A percentile compares a stretch with the other conserved stretches of the same genome.
Evolutionary conservation across 2,888 invertebrate species (phyloP).

Genomic region (Orchestes rusci): DNA sequence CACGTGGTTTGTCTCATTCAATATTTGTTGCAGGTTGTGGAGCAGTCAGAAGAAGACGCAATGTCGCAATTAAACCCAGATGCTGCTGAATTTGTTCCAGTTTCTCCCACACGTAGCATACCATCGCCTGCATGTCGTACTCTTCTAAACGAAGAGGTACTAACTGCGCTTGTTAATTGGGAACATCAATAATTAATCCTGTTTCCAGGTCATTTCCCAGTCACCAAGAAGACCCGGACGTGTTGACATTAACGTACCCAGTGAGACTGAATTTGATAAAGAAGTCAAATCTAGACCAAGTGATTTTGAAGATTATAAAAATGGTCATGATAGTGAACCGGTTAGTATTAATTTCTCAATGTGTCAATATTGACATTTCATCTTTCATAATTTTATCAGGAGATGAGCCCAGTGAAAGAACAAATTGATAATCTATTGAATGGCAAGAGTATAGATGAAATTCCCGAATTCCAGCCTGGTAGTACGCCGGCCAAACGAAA

Average conservation of each 20-base stretch:
- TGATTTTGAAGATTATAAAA: slow-evolving; percentile 50
- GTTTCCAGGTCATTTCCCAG: slow-evolving; percentile 44
- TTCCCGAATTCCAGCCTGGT: slow-evolving; percentile 39
- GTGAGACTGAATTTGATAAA: slow-evolving; percentile 56
- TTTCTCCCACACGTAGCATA: slow-evolving; percentile 51
- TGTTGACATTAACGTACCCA: slow-evolving; percentile 54
- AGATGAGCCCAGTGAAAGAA: no score
- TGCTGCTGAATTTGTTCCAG: slow-evolving; percentile 77
- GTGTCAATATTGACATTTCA: no score
- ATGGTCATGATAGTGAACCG: slow-evolving; percentile 46
- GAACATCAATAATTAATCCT: not conserved
- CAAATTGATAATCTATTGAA: slow-evolving; percentile 42
- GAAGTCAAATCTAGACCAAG: slow-evolving; percentile 58
- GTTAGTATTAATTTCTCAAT: no score
- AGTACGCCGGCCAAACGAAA: slow-evolving; percentile 29
- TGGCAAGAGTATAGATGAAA: slow-evolving; percentile 43
- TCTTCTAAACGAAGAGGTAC: slow-evolving; percentile 41
- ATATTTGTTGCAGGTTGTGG: slow-evolving; percentile 33
- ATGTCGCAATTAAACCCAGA: slow-evolving; percentile 75
- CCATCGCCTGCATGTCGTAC: slow-evolving; percentile 42
- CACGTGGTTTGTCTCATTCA: no score
- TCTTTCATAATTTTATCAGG: no score
- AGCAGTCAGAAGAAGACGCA: slow-evolving; percentile 52
- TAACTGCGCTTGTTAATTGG: not conserved
- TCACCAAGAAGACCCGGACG: slow-evolving; percentile 64